These are phyloP conservation scores for Diplosoma virens DNA, from an alignment of 23 tunicate species.

Conservation along the genomic window DNA sequence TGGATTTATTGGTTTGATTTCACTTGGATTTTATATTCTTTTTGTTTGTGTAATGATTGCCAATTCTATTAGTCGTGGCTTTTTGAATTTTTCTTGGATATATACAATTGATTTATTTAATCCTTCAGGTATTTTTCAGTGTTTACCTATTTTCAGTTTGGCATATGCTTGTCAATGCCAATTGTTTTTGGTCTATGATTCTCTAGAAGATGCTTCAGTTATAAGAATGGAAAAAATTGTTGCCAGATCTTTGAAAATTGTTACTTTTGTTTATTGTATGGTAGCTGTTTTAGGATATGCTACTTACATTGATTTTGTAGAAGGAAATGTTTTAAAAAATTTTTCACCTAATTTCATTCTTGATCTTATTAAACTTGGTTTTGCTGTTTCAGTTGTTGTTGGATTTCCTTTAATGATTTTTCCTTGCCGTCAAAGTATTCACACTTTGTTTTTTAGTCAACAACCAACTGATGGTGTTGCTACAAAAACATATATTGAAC, in stretches of 20 bases:
- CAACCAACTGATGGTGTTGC: constrained; percentile 71
- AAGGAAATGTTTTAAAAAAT: constrained; percentile 84
- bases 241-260: constrained; percentile 62
- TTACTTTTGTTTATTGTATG: constrained; percentile 67
- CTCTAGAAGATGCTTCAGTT: constrained; percentile 75
- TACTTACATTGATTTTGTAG: constrained; percentile 45
- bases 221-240: constrained; percentile 76
- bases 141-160: constrained; percentile 87
- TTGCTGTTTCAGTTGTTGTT: constrained; percentile 90
- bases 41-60: constrained; percentile 76
- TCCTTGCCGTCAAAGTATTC: constrained; percentile 91
- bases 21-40: constrained; percentile 55
- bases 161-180: constrained; percentile 98
- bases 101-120: constrained; percentile 47
- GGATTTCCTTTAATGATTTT: constrained; percentile 98
- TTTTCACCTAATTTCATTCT: constrained; percentile 58
- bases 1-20: constrained; percentile 74
- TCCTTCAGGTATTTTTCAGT: constrained; percentile 84
- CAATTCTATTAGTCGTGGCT: constrained; percentile 72
- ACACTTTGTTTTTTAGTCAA: constrained; percentile 81
- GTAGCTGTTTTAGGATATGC: constrained; percentile 88
- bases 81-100: constrained; percentile 66
- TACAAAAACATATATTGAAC: constrained; percentile 81
- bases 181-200: constrained; percentile 88
- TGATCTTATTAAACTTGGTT: constrained; percentile 81